Evolutionary conservation across 2,113 vertebrate genomes (phyloP), one percentile per base, ranked within the genome.

Genomic region (Tylochromis polylepis): DNA sequence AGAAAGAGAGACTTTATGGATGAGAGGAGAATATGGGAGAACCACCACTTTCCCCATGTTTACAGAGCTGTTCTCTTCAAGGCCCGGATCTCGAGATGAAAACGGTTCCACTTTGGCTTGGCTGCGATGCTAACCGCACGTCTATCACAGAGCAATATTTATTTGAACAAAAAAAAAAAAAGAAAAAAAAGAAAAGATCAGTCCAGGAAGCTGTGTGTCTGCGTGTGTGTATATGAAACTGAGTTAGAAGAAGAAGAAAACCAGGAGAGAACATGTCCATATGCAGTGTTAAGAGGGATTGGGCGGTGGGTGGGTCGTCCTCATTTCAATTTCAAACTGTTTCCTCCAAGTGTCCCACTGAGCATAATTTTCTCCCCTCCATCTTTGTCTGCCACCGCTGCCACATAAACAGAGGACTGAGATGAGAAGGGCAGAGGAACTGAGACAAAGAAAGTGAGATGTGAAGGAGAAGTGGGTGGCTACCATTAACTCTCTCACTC

Each of bases 281-380:
- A 81, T 75, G 84, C 59, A 9, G 55, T 90, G 88, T 92, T 81
- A 67, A 84, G 83, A 90, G 59, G 59, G 72, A 86, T 8, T 5
- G 60, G 51, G 79, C 67, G 55, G 57, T 58, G 80, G 72, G 91
- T 78, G 85, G 86, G 77, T 92, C 72, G 27, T 87, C 89, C 88
- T 93, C 83, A 94, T 95, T 95, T 94, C 86, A 91, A 92, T 95
- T 94, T 95, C 90, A 93, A 92, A 94, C 88, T 51, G 78, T 85
- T 89, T 93, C 85, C 88, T 90, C 65, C 77, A 70, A 85, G 86
- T 89, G 90, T 96, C 95, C 95, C 95, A 94, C 89, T 90, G 95
- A 94, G 96, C 93, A 94, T 95, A 92, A 95, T 95, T 96, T 94
- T 85, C 87, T 88, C 85, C 78, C 53, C 91, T 93, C 83, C 78